A percentile compares a stretch with the other conserved stretches of the same genome.
These are phyloP conservation scores for Xylocampa areola DNA, from an alignment of 2,888 invertebrate genomes.

Conservation along the genomic window DNA sequence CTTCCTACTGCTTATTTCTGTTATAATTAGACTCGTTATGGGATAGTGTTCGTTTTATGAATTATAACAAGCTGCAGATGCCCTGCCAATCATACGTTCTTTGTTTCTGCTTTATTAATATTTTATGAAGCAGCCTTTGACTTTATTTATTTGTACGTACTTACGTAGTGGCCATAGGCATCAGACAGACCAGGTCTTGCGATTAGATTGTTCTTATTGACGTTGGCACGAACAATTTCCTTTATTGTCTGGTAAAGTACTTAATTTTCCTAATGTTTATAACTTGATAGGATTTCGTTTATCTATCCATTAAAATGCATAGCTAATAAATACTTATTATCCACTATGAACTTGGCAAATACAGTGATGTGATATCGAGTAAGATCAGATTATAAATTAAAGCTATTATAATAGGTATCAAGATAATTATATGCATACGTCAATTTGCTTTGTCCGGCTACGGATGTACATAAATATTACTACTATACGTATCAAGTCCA, in stretches of 20 bases:
- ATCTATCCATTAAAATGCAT: not conserved
- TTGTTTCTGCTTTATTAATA: slow-evolving; percentile 34
- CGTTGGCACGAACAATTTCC: not conserved
- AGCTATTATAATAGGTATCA: slow-evolving; percentile 12
- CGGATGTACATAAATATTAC: too few relatives aligned
- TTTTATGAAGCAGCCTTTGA: slow-evolving; percentile 26
- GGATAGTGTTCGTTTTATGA: slow-evolving; percentile 45
- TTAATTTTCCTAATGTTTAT: not conserved
- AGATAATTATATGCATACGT: not conserved
- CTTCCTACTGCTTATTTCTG: slow-evolving; percentile 53
- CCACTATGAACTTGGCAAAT: slow-evolving; percentile 5
- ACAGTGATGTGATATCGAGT: not conserved
- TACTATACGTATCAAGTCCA: too few relatives aligned
- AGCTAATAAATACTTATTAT: not conserved
- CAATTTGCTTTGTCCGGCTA: too few relatives aligned
- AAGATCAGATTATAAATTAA: slow-evolving; percentile 25
- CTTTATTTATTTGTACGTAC: too few relatives aligned
- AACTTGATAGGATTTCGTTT: not conserved
- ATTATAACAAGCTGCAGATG: slow-evolving; percentile 44
- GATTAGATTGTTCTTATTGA: slow-evolving; percentile 1
- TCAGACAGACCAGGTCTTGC: slow-evolving; percentile 4
- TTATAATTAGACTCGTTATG: slow-evolving; percentile 54
- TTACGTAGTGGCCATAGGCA: not conserved
- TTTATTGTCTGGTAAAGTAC: not conserved
- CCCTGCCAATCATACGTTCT: slow-evolving; percentile 26